Conservation (phyloP, 2,888 invertebrate species). For the Torymus aiolomorphi region DNA sequence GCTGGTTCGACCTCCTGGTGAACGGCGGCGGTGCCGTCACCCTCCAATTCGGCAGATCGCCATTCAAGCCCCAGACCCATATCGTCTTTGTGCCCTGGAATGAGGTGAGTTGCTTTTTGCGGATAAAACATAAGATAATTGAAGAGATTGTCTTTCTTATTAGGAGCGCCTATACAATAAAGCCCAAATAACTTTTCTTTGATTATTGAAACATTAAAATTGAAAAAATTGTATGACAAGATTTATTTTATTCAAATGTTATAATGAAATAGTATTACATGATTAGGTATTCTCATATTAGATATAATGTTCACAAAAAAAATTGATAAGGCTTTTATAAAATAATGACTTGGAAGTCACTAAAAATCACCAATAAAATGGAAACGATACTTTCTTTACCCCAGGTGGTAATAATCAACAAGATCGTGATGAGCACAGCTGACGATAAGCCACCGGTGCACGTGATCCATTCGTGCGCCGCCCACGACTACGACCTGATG, state of each 20-base stretch:
- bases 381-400: conserved; percentile 42
- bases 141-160: too few species aligned
- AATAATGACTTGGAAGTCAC: background rate
- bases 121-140: too few species aligned
- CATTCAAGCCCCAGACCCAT: conserved; percentile 90
- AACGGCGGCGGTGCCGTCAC: conserved; percentile 99
- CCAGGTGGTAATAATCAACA: conserved; percentile 94
- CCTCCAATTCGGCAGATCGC: conserved; percentile 93
- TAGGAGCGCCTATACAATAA: too few species aligned
- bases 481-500: conserved; percentile 94
- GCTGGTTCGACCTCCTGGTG: conserved; percentile 98
- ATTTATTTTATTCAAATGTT: too few species aligned
- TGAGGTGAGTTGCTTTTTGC: conserved; percentile 79
- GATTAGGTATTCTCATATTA: too few species aligned
- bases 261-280: too few species aligned
- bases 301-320: too few species aligned
- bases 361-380: background rate
- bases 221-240: too few species aligned
- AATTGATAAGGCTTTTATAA: background rate
- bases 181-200: too few species aligned
- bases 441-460: conserved; percentile 85
- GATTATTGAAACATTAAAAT: too few species aligned
- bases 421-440: conserved; percentile 87
- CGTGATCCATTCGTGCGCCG: conserved; percentile 87
- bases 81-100: conserved; percentile 98